Conservation (phyloP, 37 sponge, comb jelly and placozoan species). For the Mnemiopsis leidyi region DNA sequence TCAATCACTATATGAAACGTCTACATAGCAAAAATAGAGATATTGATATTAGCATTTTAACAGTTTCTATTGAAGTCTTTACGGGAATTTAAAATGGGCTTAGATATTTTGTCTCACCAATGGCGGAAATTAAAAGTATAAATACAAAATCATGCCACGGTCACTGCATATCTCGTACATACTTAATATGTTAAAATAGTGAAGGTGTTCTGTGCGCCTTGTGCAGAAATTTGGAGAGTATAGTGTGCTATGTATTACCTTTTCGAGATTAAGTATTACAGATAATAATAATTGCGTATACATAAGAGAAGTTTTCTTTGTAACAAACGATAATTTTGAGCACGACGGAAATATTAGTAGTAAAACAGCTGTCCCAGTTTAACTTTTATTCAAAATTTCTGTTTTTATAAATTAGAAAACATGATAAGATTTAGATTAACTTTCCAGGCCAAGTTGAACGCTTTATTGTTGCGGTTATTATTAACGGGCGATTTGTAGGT, state of each 20-base stretch:
- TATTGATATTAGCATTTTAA: neutral
- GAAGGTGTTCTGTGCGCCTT: neutral
- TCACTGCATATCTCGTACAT: neutral
- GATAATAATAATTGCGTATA: slow-evolving; percentile 43
- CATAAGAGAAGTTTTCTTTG: neutral
- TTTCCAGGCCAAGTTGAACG: no score
- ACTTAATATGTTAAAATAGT: neutral
- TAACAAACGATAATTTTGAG: no score
- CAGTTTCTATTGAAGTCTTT: neutral
- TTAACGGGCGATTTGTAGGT: no score
- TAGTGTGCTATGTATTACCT: neutral
- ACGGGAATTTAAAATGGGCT: neutral
- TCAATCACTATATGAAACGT: neutral
- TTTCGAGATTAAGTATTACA: slow-evolving; percentile 33
- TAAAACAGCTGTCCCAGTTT: no score
- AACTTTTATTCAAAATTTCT: no score
- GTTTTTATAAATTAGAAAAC: no score
- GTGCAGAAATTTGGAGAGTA: neutral
- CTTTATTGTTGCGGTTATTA: no score
- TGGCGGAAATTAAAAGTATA: neutral
- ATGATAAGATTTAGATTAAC: no score
- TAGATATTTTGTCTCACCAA: neutral
- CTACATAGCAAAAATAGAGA: neutral
- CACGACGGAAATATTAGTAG: no score
- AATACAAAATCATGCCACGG: no score